Evolutionary conservation across 2,797 vertebrate species (phyloP).

Genomic region (Pelobates cultripes): DNA sequence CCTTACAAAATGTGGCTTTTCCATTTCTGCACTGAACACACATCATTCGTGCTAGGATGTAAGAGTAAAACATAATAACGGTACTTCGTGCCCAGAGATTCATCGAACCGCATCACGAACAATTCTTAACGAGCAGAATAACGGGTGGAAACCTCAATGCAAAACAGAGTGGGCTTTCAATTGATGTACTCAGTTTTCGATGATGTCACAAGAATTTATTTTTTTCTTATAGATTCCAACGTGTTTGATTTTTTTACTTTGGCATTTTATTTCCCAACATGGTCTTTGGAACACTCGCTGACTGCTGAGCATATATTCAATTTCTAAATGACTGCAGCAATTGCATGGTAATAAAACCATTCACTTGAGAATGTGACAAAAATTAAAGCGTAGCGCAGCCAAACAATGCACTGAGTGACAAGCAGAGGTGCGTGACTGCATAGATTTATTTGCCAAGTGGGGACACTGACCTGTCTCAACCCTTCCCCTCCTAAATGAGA

Average conservation of each 20-base stretch:
- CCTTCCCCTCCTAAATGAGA: not conserved
- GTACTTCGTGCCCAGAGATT: not conserved
- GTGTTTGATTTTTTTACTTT: not conserved
- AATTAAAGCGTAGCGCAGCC: not conserved
- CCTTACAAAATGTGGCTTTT: conserved; percentile 54
- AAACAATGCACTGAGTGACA: not conserved
- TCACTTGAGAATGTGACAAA: not conserved
- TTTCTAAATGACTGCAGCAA: conserved; percentile 2
- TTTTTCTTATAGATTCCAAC: not conserved
- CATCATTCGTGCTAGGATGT: not conserved
- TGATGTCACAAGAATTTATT: not conserved
- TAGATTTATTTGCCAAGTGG: not conserved
- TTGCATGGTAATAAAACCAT: not conserved
- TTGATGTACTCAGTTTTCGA: not conserved
- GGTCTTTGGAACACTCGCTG: not conserved
- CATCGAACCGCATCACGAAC: not conserved
- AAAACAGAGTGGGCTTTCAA: not conserved
- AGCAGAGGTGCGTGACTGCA: not conserved
- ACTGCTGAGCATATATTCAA: not conserved
- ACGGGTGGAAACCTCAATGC: too few relatives aligned
- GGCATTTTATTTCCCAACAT: not conserved
- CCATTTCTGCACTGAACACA: not conserved
- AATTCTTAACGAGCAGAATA: not conserved
- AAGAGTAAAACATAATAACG: not conserved
- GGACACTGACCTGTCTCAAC: not conserved